Conservation (phyloP, 2,888 invertebrate species). For the Eupithecia inturbata region DNA sequence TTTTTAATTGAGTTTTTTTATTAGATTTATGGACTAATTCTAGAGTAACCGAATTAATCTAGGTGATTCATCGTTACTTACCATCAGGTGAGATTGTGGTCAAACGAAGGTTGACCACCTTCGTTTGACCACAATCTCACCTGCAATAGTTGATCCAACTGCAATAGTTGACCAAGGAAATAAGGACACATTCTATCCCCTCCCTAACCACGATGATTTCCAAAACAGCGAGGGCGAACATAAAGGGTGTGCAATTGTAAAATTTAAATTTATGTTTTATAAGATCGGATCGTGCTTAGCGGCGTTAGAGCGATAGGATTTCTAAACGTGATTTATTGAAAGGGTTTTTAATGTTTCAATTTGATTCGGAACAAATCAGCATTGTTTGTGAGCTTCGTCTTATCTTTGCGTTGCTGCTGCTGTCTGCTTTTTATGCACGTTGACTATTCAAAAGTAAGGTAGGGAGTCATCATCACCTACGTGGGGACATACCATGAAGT, state of each 20-base stretch:
- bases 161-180: neutral
- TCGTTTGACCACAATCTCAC: no score
- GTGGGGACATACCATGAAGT: no score
- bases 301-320: slow-evolving; percentile 71
- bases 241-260: slow-evolving; percentile 69
- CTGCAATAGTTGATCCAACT: no score
- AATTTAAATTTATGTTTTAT: slow-evolving; percentile 84
- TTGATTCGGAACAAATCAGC: slow-evolving; percentile 55
- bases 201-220: slow-evolving; percentile 46
- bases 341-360: slow-evolving; percentile 64
- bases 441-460: neutral
- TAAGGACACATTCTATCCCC: slow-evolving; percentile 13
- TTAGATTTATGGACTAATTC: neutral
- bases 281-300: slow-evolving; percentile 82
- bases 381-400: slow-evolving; percentile 17
- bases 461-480: no score
- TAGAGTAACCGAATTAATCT: neutral
- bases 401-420: neutral
- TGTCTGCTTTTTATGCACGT: neutral
- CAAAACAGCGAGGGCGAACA: slow-evolving; percentile 65
- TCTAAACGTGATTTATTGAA: slow-evolving; percentile 74
- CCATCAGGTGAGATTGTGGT: no score
- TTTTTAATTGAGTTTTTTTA: no score
- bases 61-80: no score
- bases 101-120: no score